Base-by-base conservation (phyloP, 2,797 vertebrate genomes). In the Microtus californicus region DNA sequence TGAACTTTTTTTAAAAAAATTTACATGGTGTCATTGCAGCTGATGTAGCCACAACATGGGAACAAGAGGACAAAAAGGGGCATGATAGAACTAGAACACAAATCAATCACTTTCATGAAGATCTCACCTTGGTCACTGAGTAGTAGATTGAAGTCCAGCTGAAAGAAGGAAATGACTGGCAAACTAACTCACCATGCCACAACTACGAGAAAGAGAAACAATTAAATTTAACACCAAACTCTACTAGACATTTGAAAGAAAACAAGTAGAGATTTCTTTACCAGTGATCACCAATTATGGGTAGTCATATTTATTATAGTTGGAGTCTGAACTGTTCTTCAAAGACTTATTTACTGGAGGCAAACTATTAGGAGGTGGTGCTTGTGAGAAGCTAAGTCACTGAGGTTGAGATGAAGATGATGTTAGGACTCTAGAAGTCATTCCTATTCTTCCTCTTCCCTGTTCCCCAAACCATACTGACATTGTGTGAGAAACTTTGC, bases 261-360 rank as follows among this genome's bases (percentile, higher is more conserved):
- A 90, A 21, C 56, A 91, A 92, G 71, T 80, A 85, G 8, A 61
- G n/a, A 80, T 86, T 89, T 94, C 25, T 94, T 27, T 91, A 40
- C 71, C 74, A 94, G 31, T 78, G 61, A 91, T 40, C 23, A 73
- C 23, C 14, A 92, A 67, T 34, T 63, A 9, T 73, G 45, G 13
- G 31, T 80, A 94, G 27, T 65, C 3, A 15, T 56, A 59, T 40
- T n/a, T 81, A 6, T 61, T 81, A 87, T 27, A 40, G 21, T 56
- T 29, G 21, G n/a, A 71, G 11, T 56, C 5, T 87, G 14, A 15
- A 73, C 71, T 51, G 13, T 54, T 67, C 67, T 7, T 31, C n/a
- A 40, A 59, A 59, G 25, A 25, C 15, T 59, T 37, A 59, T 87
- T 15, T 43, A 37, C 10, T 73, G 37, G 37, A 56, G 17, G 25